phyloP scores from a whole-genome alignment of 2,888 invertebrate species.

The Caenorhabditis panamensis region DNA sequence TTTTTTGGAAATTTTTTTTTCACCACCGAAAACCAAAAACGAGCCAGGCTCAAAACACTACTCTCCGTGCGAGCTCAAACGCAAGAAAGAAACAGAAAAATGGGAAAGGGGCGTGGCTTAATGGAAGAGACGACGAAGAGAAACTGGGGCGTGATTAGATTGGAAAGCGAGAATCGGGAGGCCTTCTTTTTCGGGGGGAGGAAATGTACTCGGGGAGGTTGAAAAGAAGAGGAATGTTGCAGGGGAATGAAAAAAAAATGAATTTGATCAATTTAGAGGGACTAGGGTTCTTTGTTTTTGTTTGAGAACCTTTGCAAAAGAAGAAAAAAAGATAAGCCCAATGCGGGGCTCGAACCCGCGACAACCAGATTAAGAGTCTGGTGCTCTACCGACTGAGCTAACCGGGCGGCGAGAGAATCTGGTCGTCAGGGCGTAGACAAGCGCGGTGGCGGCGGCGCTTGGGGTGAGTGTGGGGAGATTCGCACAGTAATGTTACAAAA shows the following conservation, averaged over 20 bases:
- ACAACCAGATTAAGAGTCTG: constrained; percentile 81
- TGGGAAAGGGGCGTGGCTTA: constrained; percentile 15
- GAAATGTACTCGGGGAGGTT: no score
- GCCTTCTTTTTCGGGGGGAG: no score
- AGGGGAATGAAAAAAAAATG: not conserved
- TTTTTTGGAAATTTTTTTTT: no score
- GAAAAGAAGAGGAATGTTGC: not conserved
- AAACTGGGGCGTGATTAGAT: constrained; percentile 38
- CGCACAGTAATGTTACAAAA: no score
- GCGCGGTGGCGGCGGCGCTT: not conserved
- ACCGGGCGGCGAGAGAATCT: constrained; percentile 67
- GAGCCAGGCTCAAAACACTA: no score
- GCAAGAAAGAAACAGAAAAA: constrained; percentile 25
- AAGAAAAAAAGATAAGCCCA: constrained; percentile 65
- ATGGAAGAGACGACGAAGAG: constrained; percentile 5
- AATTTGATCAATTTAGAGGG: no score
- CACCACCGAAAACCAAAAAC: no score
- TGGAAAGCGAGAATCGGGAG: constrained; percentile 44
- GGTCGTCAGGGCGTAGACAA: not conserved
- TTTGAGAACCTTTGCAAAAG: not conserved
- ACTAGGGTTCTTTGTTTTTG: not conserved
- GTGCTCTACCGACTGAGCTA: constrained; percentile 81
- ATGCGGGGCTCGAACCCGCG: constrained; percentile 81
- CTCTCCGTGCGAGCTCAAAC: constrained; percentile 7
- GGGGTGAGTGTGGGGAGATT: no score